Percentiles rank a stretch among this genome's conserved stretches.
Conservation (phyloP, 1,140 invertebrate species). For the Diabrotica virgifera region DNA sequence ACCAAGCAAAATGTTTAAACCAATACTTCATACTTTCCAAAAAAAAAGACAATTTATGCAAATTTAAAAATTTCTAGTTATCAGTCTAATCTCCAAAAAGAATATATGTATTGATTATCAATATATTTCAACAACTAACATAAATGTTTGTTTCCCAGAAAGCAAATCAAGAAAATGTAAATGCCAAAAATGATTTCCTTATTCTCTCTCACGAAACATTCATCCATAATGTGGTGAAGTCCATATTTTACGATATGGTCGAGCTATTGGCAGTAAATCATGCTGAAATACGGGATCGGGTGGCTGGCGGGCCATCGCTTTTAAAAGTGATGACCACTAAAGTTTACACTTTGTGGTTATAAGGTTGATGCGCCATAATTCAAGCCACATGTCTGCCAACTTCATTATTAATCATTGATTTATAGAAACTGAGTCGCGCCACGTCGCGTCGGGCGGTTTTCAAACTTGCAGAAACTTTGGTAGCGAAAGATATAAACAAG, state of each 20-base stretch:
- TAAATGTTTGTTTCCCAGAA: no score
- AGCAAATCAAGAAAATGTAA: no score
- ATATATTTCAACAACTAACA: no score
- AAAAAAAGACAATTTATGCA: no score
- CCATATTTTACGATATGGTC: conserved; percentile 14
- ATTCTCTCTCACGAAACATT: neutral
- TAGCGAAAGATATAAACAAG: no score
- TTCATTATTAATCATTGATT: conserved; percentile 22
- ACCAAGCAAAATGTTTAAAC: no score
- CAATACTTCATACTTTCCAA: no score
- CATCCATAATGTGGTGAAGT: conserved; percentile 9
- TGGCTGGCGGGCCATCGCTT: conserved; percentile 11
- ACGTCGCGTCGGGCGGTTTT: no score
- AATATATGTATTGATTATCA: no score
- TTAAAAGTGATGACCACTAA: conserved; percentile 22
- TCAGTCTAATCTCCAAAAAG: no score
- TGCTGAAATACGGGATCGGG: conserved; percentile 6
- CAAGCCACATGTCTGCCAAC: conserved; percentile 16
- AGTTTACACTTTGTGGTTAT: conserved; percentile 20
- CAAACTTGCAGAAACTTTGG: no score
- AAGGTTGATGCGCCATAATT: conserved; percentile 20
- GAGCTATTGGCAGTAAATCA: conserved; percentile 18
- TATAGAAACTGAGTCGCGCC: neutral
- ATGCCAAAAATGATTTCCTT: neutral
- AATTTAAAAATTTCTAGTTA: no score